Conservation (phyloP, 2,113 vertebrate genomes). For the Mesocricetus auratus region DNA sequence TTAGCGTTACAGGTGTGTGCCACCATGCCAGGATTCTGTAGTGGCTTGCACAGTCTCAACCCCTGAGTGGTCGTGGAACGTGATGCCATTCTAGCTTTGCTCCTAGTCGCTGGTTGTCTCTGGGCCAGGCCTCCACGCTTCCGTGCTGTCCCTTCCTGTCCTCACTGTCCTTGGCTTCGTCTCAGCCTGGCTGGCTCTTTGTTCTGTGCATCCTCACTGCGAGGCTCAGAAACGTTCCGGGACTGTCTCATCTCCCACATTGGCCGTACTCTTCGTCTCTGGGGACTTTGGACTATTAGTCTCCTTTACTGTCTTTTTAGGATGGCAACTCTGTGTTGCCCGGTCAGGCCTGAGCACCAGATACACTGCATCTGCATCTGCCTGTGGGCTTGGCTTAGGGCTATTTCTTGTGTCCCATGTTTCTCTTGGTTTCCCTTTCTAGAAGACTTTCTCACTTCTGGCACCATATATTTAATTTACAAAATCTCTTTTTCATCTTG, state of each 20-base stretch:
- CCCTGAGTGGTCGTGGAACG: not conserved
- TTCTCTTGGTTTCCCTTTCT: not conserved
- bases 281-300: not conserved
- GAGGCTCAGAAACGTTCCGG: not conserved
- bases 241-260: not conserved
- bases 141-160: rapidly evolving
- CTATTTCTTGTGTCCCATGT: not conserved
- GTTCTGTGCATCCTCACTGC: not conserved
- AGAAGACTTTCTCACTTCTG: not conserved
- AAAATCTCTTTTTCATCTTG: not conserved
- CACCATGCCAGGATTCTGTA: not conserved
- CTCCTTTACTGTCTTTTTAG: not conserved
- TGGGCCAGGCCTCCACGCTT: rapidly evolving
- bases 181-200: too few species aligned
- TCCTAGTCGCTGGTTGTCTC: not conserved
- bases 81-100: not conserved
- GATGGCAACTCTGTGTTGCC: not conserved
- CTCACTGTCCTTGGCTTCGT: not conserved
- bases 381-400: not conserved
- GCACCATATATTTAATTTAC: not conserved
- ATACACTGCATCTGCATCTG: not conserved
- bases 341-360: not conserved
- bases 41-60: not conserved
- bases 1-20: not conserved
- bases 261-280: not conserved